phyloP scores from a whole-genome alignment of 2,113 vertebrate genomes.

The Dipodomys stephensi region DNA sequence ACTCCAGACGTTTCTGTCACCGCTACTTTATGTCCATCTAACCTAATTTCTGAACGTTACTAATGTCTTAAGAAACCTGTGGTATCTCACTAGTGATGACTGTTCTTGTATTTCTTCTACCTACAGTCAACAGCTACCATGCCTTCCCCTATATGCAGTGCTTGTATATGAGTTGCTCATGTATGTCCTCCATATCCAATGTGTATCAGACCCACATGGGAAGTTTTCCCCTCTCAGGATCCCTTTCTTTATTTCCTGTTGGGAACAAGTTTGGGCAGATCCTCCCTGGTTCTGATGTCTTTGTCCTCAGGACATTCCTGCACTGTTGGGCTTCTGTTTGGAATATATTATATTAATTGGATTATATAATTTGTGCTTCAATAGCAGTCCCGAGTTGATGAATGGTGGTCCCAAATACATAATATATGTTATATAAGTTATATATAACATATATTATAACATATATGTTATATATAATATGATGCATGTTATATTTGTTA shows the following conservation, averaged over 20 bases:
- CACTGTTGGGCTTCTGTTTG: neutral
- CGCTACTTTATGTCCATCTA: neutral
- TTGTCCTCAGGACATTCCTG: neutral
- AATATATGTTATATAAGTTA: too few relatives aligned
- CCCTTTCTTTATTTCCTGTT: neutral
- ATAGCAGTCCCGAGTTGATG: slow-evolving; percentile 5
- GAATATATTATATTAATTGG: neutral
- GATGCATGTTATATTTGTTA: neutral
- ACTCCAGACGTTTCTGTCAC: neutral
- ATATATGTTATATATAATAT: too few relatives aligned
- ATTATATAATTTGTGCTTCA: neutral
- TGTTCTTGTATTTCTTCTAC: neutral
- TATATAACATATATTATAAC: too few relatives aligned
- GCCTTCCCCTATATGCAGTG: neutral
- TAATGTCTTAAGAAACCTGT: neutral
- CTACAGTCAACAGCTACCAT: too few relatives aligned
- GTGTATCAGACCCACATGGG: accelerated
- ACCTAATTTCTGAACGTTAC: slow-evolving; percentile 16
- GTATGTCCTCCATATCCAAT: neutral
- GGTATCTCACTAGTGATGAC: neutral
- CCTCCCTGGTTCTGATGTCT: neutral
- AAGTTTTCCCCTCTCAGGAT: neutral
- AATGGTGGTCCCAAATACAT: too few relatives aligned
- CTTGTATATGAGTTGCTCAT: neutral
- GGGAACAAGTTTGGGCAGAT: neutral